Conservation (phyloP, 2,797 vertebrate species). For the Cuniculus paca region DNA sequence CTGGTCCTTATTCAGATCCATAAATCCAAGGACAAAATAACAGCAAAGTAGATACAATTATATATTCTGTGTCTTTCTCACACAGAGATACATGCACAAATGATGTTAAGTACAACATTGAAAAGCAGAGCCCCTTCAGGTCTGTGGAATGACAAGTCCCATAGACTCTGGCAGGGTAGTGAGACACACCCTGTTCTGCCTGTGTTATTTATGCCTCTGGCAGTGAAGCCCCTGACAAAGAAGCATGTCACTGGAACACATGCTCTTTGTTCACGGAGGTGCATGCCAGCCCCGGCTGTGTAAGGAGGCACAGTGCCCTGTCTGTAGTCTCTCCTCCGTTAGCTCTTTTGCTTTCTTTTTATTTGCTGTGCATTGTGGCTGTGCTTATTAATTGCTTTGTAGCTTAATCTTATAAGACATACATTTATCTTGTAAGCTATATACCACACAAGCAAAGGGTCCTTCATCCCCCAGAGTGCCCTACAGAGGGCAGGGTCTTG, state of each 20-base stretch:
- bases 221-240: conserved; percentile 84
- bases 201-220: conserved; percentile 83
- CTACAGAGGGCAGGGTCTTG: background rate
- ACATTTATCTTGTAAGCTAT: conserved; percentile 58
- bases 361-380: conserved; percentile 74
- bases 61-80: conserved; percentile 1
- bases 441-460: background rate
- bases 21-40: background rate
- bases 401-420: conserved; percentile 62
- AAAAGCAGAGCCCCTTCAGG: conserved; percentile 67
- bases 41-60: background rate
- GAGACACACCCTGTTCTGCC: conserved; percentile 82
- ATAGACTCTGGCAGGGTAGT: conserved; percentile 59
- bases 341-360: conserved; percentile 64
- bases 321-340: conserved; percentile 73
- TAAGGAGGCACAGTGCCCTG: conserved; percentile 74
- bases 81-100: conserved; percentile 42
- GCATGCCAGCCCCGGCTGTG: conserved; percentile 79
- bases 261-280: conserved; percentile 84
- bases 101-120: conserved; percentile 49
- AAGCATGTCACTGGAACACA: conserved; percentile 84
- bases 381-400: conserved; percentile 78
- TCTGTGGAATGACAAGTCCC: conserved; percentile 57
- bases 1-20: background rate
- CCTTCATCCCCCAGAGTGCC: background rate